Evolutionary conservation across 2,113 vertebrate species (phyloP).

Genomic region (Rattus rattus): DNA sequence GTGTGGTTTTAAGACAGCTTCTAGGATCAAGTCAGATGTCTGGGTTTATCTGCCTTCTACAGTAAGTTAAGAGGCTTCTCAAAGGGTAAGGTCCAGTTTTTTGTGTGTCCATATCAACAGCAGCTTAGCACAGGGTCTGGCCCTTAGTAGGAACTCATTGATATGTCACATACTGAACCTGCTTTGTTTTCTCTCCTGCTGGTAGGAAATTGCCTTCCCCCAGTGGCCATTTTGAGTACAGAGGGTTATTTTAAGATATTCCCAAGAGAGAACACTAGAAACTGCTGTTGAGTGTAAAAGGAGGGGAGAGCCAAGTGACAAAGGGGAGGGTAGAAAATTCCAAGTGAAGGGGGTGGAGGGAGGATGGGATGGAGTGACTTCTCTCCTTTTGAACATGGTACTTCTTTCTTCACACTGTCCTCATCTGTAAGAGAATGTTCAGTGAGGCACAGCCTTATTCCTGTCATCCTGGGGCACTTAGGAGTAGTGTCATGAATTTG

Average conservation of each 20-base stretch:
- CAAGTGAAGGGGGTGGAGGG: not conserved
- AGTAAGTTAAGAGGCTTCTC: not conserved
- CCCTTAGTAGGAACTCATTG: slow-evolving; percentile 12
- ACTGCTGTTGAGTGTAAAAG: not conserved
- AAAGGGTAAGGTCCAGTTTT: slow-evolving; percentile 13
- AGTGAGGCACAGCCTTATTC: not conserved
- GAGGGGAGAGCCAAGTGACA: not conserved
- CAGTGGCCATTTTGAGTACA: slow-evolving; percentile 65
- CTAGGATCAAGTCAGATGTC: not conserved
- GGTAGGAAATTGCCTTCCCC: slow-evolving; percentile 66
- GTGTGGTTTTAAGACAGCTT: slow-evolving; percentile 1
- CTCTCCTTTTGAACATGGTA: not conserved
- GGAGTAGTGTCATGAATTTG: not conserved
- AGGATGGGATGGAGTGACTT: not conserved
- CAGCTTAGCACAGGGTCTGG: not conserved
- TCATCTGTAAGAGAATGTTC: not conserved
- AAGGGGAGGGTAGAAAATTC: not conserved
- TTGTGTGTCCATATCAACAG: not conserved
- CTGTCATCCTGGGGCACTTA: not conserved
- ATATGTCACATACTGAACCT: not conserved
- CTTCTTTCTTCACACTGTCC: not conserved
- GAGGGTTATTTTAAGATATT: slow-evolving; percentile 70
- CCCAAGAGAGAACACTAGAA: slow-evolving; percentile 55
- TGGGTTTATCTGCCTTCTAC: not conserved
- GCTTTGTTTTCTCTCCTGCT: slow-evolving; percentile 29